Evolutionary conservation across 2,797 vertebrate species (phyloP).

Genomic region (Phylloscopus collybita): DNA sequence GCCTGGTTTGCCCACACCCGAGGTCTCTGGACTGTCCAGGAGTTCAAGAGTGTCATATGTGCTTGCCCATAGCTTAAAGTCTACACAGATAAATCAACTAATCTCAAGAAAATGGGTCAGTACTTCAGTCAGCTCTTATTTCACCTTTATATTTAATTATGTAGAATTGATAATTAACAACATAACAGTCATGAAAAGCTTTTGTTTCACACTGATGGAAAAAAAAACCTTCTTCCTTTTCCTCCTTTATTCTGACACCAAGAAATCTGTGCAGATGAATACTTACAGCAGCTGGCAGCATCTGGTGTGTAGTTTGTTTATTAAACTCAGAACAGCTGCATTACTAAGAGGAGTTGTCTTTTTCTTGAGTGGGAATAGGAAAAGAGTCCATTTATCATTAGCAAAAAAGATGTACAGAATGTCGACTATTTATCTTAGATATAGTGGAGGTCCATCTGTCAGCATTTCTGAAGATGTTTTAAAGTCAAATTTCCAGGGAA

Average conservation of each 20-base stretch:
- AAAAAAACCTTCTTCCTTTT: not conserved
- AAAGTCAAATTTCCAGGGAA: not conserved
- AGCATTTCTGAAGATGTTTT: not conserved
- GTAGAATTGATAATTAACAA: not conserved
- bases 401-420: not conserved
- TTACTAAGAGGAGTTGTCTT: not conserved
- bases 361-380: not conserved
- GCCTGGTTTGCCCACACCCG: rapidly evolving
- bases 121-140: not conserved
- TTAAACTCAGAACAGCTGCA: not conserved
- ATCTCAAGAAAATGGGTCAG: not conserved
- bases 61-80: not conserved
- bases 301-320: not conserved
- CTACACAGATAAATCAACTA: not conserved
- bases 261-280: not conserved
- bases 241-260: not conserved
- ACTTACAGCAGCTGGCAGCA: not conserved
- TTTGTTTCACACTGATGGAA: not conserved
- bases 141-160: not conserved
- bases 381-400: not conserved
- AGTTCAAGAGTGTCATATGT: not conserved
- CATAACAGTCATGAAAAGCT: not conserved
- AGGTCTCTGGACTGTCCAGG: not conserved
- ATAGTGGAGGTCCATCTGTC: not conserved
- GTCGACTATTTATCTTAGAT: not conserved